A percentile compares a stretch with the other conserved stretches of the same genome.
These are phyloP conservation scores for Amphiprion clarkii DNA, from an alignment of 2,797 vertebrate genomes.

Conservation along the genomic window DNA sequence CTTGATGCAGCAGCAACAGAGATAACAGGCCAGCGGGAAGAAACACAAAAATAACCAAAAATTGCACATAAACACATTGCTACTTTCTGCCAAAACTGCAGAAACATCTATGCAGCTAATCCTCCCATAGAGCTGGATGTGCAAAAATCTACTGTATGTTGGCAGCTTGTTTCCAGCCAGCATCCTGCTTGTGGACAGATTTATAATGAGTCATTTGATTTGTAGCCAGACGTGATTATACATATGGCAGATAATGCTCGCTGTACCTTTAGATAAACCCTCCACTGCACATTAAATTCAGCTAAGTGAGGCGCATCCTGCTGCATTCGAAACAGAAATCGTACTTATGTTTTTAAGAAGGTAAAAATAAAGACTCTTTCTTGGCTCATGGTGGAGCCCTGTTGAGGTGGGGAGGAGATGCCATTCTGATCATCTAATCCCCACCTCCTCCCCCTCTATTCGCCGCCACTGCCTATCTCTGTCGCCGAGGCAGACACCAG, in stretches of 20 bases:
- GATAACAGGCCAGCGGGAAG: conserved; percentile 9
- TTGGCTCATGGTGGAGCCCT: conserved; percentile 23
- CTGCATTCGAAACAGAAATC: conserved; percentile 1
- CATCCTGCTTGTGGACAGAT: conserved; percentile 62
- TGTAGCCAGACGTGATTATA: conserved; percentile 57
- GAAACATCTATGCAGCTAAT: conserved; percentile 22
- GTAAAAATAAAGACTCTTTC: not conserved
- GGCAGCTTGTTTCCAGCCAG: conserved; percentile 46
- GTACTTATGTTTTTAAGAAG: conserved; percentile 42
- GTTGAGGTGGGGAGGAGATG: conserved; percentile 38
- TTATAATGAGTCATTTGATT: conserved; percentile 67
- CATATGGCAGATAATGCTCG: conserved; percentile 46
- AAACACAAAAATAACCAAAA: conserved; percentile 13
- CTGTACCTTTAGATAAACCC: conserved; percentile 44
- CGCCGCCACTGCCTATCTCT: conserved; percentile 50
- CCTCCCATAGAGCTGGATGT: conserved; percentile 13
- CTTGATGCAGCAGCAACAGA: conserved; percentile 28
- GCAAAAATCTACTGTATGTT: conserved; percentile 25
- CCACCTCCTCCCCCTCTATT: conserved; percentile 14
- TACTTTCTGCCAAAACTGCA: conserved; percentile 24
- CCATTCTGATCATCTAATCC: conserved; percentile 49
- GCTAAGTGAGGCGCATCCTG: not conserved
- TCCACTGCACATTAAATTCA: conserved; percentile 6
- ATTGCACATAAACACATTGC: conserved; percentile 4
- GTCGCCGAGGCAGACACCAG: conserved; percentile 63